Percentiles rank a stretch among this genome's conserved stretches.
Conservation (phyloP, 2,797 vertebrate genomes). For the Emydoidea blandingii region DNA sequence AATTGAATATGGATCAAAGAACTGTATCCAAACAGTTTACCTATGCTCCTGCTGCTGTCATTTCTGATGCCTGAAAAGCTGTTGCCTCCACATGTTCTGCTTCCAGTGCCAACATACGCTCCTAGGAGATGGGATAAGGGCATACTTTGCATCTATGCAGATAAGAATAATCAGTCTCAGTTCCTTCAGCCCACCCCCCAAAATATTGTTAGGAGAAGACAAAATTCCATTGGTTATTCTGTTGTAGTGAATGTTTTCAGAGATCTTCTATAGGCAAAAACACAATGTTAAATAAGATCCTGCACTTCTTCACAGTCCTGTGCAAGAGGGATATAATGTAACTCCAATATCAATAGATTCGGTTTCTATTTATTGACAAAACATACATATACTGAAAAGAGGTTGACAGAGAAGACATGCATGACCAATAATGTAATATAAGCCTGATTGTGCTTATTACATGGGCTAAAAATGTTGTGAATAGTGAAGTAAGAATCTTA, state of each 20-base stretch:
- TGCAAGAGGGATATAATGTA: not conserved
- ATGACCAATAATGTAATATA: not conserved
- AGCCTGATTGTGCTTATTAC: not conserved
- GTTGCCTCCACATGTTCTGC: slow-evolving; percentile 60
- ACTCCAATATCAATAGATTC: not conserved
- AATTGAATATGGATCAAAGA: slow-evolving; percentile 67
- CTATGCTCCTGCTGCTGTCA: slow-evolving; percentile 47
- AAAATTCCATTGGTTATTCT: not conserved
- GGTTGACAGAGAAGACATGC: not conserved
- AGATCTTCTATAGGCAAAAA: not conserved
- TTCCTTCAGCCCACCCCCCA: not conserved
- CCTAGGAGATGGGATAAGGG: slow-evolving; percentile 27
- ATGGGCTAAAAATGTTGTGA: not conserved
- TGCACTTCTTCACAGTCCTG: not conserved
- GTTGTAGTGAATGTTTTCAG: slow-evolving; percentile 14
- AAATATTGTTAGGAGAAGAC: not conserved
- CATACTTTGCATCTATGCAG: slow-evolving; percentile 44
- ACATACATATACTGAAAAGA: slow-evolving; percentile 13
- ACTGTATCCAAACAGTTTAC: slow-evolving; percentile 48
- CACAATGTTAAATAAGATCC: not conserved
- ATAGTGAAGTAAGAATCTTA: slow-evolving; percentile 17
- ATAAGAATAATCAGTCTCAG: slow-evolving; percentile 46
- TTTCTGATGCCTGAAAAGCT: slow-evolving; percentile 69
- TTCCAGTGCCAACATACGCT: slow-evolving; percentile 54
- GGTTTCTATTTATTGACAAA: slow-evolving; percentile 43